Evolutionary conservation across 2,113 vertebrate species (phyloP).

Genomic region (Manacus vitellinus): DNA sequence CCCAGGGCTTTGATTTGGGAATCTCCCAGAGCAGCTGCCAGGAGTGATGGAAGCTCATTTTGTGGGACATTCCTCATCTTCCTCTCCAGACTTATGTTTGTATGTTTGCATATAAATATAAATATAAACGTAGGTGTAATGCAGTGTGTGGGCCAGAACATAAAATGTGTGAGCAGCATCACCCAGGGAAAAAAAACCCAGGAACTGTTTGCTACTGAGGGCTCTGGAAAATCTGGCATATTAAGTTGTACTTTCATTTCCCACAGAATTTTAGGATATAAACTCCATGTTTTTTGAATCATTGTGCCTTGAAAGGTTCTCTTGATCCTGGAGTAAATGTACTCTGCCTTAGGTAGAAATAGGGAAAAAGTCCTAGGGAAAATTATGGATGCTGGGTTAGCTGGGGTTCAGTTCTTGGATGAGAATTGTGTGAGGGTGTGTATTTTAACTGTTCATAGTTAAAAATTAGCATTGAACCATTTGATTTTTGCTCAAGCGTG

Average conservation of each 20-base stretch:
- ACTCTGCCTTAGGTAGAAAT: neutral
- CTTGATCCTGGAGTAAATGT: neutral
- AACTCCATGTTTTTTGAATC: neutral
- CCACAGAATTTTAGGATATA: neutral
- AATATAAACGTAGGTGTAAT: neutral
- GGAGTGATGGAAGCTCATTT: neutral
- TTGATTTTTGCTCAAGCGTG: neutral
- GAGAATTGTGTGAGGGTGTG: neutral
- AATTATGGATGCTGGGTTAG: neutral
- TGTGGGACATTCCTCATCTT: neutral
- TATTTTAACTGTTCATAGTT: neutral
- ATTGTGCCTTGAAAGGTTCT: neutral
- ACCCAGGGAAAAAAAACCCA: neutral
- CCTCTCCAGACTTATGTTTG: neutral
- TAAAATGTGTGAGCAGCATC: neutral
- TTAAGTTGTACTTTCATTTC: neutral
- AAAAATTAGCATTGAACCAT: neutral
- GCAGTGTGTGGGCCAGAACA: neutral
- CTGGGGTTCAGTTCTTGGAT: neutral
- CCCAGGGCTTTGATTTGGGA: neutral
- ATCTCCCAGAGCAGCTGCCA: neutral
- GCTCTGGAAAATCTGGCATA: neutral
- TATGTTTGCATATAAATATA: neutral
- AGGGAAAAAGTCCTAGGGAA: neutral
- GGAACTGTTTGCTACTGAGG: neutral